These are phyloP conservation scores for Flexamia atlantica DNA, from an alignment of 2,888 invertebrate genomes.

Conservation along the genomic window DNA sequence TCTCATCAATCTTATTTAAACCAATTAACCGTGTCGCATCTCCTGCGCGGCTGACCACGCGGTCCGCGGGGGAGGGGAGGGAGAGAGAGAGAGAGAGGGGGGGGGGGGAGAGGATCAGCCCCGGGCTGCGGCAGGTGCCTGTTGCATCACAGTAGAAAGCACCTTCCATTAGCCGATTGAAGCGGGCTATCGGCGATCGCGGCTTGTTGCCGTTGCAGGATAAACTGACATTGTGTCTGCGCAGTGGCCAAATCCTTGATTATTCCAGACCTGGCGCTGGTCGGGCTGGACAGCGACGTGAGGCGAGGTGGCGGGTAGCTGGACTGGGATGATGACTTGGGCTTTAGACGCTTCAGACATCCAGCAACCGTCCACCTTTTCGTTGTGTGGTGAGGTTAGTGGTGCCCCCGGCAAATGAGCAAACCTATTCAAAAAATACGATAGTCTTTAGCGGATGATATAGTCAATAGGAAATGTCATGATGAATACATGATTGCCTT, in stretches of 20 bases:
- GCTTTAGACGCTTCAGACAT: too few species aligned
- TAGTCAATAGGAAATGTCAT: too few species aligned
- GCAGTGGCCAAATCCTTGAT: constrained; percentile 38
- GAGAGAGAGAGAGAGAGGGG: too few species aligned
- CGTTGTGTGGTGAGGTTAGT: too few species aligned
- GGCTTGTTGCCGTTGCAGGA: neutral
- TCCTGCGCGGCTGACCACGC: neutral
- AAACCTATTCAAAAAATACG: too few species aligned
- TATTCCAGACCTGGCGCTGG: constrained; percentile 12
- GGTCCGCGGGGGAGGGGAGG: neutral
- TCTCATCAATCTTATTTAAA: neutral
- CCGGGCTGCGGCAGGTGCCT: constrained; percentile 29
- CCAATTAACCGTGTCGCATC: neutral
- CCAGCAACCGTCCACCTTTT: too few species aligned
- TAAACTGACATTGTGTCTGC: constrained; percentile 50
- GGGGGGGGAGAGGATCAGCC: neutral
- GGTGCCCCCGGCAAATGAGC: too few species aligned
- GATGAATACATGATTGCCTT: too few species aligned
- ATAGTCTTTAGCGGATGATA: too few species aligned
- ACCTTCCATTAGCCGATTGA: constrained; percentile 50
- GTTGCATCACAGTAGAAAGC: constrained; percentile 55
- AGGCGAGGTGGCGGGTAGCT: too few species aligned
- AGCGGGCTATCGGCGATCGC: constrained; percentile 27
- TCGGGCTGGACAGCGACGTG: neutral
- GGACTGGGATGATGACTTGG: too few species aligned